Evolutionary conservation across 2,888 invertebrate genomes (phyloP), one percentile per base, ranked within the genome.

Genomic region (Xestia xanthographa): DNA sequence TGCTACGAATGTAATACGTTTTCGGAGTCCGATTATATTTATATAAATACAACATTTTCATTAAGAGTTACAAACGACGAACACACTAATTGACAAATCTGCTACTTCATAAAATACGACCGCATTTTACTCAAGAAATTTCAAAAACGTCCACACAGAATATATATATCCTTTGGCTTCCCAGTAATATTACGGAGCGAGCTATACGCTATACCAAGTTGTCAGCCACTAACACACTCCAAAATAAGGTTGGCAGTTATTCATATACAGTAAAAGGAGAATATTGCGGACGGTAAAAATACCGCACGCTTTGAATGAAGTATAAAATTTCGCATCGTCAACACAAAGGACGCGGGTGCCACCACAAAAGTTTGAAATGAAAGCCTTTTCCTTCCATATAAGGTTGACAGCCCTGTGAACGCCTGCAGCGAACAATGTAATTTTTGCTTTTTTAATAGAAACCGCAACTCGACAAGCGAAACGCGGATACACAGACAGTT

Each of bases 391-490:
- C 88, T 88, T 89, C 78, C 83, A 69, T 84, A 78, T 76, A 79
- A 86, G 88, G 90, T 88, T 91, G 90, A 88, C 91, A 91, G 87
- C 91, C 91, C 89, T 84, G 69, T 73, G 77, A 87, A 83, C 79
- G 89, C 89, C 86, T 87, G 86, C 86, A 87, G 88, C 87, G 83
- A 90, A 90, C 90, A 89, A 91, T 90, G 89, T 90, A 90, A 90
- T 91, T 92, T 91, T 90, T 90, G 87, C 87, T 90, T 90, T 90
- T 91, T 90, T 91, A 88, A 90, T 90, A 91, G 86, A 88, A 91
- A 86, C 90, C 87, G 63, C 89, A 79, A 84, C 81, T 76, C 89
- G 89, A 89, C 89, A 91, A 89, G 89, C 86, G 83, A 84, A 90
- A 90, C 80, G 86, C 79, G 85, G 86, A 88, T 85, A 85, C 80